Evolutionary conservation across 2,113 vertebrate genomes (phyloP).

Genomic region (Diadophis punctatus): DNA sequence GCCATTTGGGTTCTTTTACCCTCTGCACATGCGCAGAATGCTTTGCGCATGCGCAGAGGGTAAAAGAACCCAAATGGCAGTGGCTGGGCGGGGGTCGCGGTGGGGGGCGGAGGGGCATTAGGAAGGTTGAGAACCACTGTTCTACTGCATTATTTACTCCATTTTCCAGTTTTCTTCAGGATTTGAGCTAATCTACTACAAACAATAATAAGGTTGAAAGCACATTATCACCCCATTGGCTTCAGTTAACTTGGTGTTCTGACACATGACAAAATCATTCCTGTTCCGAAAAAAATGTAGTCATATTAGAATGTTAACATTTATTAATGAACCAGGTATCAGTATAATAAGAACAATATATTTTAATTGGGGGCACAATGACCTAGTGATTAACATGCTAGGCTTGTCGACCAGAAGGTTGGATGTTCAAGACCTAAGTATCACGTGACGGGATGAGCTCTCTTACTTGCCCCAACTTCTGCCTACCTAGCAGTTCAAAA

Average conservation of each 20-base stretch:
- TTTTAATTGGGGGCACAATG: background rate
- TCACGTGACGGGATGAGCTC: background rate
- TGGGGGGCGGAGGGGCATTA: no score
- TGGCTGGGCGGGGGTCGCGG: no score
- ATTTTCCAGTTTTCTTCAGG: background rate
- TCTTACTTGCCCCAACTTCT: background rate
- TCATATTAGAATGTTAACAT: background rate
- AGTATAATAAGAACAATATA: background rate
- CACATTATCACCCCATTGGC: background rate
- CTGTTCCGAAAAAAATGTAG: background rate
- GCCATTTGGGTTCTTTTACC: no score
- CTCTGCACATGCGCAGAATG: no score
- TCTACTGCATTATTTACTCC: background rate
- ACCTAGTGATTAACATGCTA: background rate
- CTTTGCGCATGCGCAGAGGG: no score
- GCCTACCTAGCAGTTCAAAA: background rate
- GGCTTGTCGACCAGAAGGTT: background rate
- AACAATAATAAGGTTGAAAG: background rate
- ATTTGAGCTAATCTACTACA: background rate
- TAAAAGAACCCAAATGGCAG: no score
- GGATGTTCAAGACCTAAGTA: background rate
- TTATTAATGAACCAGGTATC: background rate
- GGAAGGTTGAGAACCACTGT: no score
- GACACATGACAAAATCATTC: no score
- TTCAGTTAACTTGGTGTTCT: background rate